Percentiles rank a stretch among this genome's conserved stretches.
phyloP scores from a whole-genome alignment of 2,888 invertebrate genomes.

The Protodeltote pygarga region DNA sequence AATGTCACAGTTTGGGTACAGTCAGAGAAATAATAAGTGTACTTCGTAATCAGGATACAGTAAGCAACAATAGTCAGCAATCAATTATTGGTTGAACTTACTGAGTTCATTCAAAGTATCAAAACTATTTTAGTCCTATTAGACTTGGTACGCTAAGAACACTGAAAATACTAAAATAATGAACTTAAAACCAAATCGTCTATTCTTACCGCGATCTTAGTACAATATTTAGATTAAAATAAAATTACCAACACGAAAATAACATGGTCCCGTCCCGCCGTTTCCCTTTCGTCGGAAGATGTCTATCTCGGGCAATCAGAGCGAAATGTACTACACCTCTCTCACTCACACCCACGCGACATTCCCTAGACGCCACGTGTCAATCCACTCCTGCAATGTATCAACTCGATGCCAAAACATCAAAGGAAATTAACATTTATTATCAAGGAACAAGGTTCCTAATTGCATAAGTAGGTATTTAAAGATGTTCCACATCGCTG shows the following conservation, averaged over 20 bases:
- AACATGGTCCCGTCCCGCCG: slow-evolving; percentile 66
- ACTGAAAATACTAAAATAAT: slow-evolving; percentile 13
- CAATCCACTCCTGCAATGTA: slow-evolving; percentile 68
- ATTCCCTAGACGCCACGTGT: slow-evolving; percentile 78
- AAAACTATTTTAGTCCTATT: slow-evolving; percentile 1
- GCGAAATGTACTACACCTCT: slow-evolving; percentile 59
- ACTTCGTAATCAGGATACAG: neutral
- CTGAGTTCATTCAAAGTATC: neutral
- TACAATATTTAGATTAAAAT: slow-evolving; percentile 59
- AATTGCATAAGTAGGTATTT: slow-evolving; percentile 60
- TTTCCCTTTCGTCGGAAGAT: slow-evolving; percentile 79
- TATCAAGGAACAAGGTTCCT: slow-evolving; percentile 63
- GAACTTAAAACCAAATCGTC: slow-evolving; percentile 24
- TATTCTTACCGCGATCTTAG: slow-evolving; percentile 46
- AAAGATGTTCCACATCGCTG: slow-evolving; percentile 36
- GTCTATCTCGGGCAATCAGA: slow-evolving; percentile 75
- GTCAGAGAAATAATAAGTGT: neutral
- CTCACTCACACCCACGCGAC: slow-evolving; percentile 66
- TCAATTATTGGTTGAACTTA: no score
- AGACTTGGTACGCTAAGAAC: slow-evolving; percentile 3
- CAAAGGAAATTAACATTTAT: slow-evolving; percentile 75
- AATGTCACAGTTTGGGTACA: slow-evolving; percentile 18
- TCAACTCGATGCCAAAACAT: slow-evolving; percentile 63
- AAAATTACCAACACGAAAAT: slow-evolving; percentile 68
- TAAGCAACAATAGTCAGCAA: no score